phyloP scores from a whole-genome alignment of 1,140 invertebrate genomes.

The Drosophila dunni region DNA sequence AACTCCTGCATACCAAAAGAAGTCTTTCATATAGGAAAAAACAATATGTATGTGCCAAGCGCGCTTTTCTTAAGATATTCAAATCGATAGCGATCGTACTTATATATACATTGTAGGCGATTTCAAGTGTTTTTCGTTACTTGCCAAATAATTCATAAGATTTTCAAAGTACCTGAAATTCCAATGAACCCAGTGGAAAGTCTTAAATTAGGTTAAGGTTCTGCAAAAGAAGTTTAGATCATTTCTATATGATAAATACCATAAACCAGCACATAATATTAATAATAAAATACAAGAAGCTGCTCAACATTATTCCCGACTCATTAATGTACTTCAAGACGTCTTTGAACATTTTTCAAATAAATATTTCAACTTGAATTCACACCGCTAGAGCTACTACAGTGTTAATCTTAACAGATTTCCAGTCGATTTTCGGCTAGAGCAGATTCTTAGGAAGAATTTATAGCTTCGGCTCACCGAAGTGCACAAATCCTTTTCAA shows the following conservation, averaged over 20 bases:
- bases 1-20: constrained; percentile 53
- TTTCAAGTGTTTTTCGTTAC: constrained; percentile 60
- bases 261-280: constrained; percentile 16
- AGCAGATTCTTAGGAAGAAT: constrained; percentile 12
- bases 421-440: constrained; percentile 12
- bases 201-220: constrained; percentile 72
- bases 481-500: constrained; percentile 47
- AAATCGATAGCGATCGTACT: too few relatives aligned
- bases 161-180: constrained; percentile 82
- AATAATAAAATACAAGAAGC: constrained; percentile 19
- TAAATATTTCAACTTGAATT: background rate
- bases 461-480: constrained; percentile 50
- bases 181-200: constrained; percentile 67
- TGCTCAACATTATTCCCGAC: constrained; percentile 40
- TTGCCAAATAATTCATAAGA: constrained; percentile 82
- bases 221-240: constrained; percentile 52
- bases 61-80: constrained; percentile 45
- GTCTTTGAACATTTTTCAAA: constrained; percentile 29
- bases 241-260: constrained; percentile 12
- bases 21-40: constrained; percentile 51
- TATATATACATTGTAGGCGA: constrained; percentile 37
- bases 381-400: constrained; percentile 6
- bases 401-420: constrained; percentile 11
- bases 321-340: constrained; percentile 26
- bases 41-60: constrained; percentile 35